phyloP scores from a whole-genome alignment of 2,888 invertebrate genomes.

The Neoscelio sp. region DNA sequence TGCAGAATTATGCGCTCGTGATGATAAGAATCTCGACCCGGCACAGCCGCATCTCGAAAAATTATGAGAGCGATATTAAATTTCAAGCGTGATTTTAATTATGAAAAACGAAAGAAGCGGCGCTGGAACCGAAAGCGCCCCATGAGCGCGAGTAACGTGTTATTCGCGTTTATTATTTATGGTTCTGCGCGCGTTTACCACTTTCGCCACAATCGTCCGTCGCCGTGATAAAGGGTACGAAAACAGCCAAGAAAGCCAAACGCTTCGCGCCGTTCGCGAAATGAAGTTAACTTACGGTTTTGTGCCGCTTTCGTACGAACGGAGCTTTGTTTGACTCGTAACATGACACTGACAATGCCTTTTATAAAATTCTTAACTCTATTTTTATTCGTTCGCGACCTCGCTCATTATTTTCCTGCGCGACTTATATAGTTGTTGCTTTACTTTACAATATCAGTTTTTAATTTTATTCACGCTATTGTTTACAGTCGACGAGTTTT shows the following conservation, averaged over 20 bases:
- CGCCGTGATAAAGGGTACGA: constrained; percentile 25
- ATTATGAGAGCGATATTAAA: constrained; percentile 78
- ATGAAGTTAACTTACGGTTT: constrained; percentile 24
- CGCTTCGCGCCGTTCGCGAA: constrained; percentile 13
- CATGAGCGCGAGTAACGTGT: constrained; percentile 55
- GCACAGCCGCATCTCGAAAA: constrained; percentile 69
- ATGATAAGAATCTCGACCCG: constrained; percentile 74
- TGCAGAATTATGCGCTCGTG: constrained; percentile 74
- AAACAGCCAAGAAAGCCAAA: constrained; percentile 39
- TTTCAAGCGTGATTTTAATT: constrained; percentile 79
- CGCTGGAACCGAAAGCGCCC: constrained; percentile 26
- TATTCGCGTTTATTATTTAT: constrained; percentile 71
- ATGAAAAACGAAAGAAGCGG: constrained; percentile 72
- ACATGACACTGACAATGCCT: constrained; percentile 37
- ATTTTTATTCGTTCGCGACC: constrained; percentile 24
- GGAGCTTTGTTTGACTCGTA: constrained; percentile 23
- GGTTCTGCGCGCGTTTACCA: constrained; percentile 37
- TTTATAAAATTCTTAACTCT: constrained; percentile 30
- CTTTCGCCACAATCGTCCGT: constrained; percentile 54
- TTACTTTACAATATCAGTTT: constrained; percentile 8
- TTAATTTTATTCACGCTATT: neutral
- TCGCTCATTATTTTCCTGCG: constrained; percentile 36
- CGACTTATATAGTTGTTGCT: constrained; percentile 8
- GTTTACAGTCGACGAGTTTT: neutral
- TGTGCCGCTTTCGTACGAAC: neutral